phyloP scores from a whole-genome alignment of 2,113 vertebrate species.

The Numenius arquata region DNA sequence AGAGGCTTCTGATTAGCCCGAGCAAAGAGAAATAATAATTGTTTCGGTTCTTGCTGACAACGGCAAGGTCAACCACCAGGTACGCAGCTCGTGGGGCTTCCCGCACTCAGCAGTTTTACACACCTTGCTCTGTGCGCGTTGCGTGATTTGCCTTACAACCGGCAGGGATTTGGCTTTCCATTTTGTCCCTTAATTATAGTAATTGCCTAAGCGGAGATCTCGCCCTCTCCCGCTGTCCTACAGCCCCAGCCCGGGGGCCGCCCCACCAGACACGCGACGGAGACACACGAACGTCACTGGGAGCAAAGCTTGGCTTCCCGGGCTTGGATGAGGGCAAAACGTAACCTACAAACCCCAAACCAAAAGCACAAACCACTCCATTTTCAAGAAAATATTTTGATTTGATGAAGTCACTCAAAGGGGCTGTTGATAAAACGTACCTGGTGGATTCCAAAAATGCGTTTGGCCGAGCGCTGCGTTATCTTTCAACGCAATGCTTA shows the following conservation, averaged over 20 bases:
- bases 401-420: background rate
- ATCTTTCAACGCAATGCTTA: background rate
- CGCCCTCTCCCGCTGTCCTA: background rate
- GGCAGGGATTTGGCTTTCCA: background rate
- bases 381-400: background rate
- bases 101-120: background rate
- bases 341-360: background rate
- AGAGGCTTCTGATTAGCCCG: background rate
- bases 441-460: background rate
- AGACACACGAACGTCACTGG: fast-evolving
- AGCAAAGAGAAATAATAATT: background rate
- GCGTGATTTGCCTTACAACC: background rate
- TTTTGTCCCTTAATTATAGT: constrained; percentile 36
- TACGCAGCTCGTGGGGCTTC: background rate
- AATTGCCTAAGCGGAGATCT: constrained; percentile 44
- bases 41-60: background rate
- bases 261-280: background rate
- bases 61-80: background rate
- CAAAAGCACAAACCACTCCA: background rate
- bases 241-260: background rate
- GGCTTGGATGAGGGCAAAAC: background rate
- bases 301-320: background rate
- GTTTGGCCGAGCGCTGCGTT: background rate
- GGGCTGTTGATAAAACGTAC: background rate
- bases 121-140: background rate